Base-by-base conservation (phyloP, 1,140 invertebrate genomes). In the Drosophila trapezifrons region DNA sequence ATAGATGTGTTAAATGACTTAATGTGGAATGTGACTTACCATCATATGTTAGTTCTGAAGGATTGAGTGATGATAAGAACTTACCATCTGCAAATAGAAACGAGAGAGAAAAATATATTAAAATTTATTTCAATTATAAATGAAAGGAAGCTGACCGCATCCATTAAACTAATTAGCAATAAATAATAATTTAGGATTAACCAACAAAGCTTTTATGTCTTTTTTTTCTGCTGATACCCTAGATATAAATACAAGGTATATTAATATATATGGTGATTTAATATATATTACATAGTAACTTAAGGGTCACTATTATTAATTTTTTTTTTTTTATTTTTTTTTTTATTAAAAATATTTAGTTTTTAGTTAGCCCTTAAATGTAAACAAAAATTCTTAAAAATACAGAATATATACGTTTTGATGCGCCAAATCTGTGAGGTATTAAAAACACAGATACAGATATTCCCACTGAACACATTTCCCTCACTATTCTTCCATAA, bases 41-140 rank as follows among this genome's bases (percentile, higher is more conserved):
- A 91, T 91, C 90, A 76, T 91, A 91, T 91, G 90, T 91, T 91
- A 91, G 90, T 91, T 91, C 90, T 91, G 90, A 86, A 91, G 90
- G 90, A 91, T 91, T 91, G 86, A 90, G 90, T 91, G 90, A 91
- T 91, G 90, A 91, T 91, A 91, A 91, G 90, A 91, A 91, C 90
- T 91, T 91, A 91, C 90, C 90, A 91, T 91, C 90, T 91, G 90
- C 51, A 78, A 91, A 54, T 18, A 82, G 22, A 84, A 13, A 69
- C 52, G 10, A 32, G 4, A 27, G 18, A 47, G 37, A 7, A 9
- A 27, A 38, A 40, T 29, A 40, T 29, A 55, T 45, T 17, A 1
- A 42, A 62, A n/a, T 72, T 71, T 47, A 65, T 78, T 71, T 65
- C 56, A 82, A 73, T 81, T 78, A 82, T 17, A 46, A 7, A 13